These are phyloP conservation scores for Cliona cf. orientalis DNA, from an alignment of 37 sponge, comb jelly and placozoan genomes.

Conservation along the genomic window DNA sequence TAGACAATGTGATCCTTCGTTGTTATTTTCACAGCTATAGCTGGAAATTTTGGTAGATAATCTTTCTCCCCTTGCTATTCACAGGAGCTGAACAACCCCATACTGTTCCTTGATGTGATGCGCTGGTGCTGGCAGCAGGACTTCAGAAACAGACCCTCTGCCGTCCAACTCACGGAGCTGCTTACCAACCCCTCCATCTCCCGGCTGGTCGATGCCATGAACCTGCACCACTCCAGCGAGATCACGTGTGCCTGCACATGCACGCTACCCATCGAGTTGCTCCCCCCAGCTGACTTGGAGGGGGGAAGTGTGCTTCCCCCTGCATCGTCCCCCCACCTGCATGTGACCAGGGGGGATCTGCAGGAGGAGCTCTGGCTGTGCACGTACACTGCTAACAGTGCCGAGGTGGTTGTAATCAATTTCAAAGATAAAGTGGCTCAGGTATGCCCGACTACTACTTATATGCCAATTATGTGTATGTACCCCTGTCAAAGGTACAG, in stretches of 20 bases:
- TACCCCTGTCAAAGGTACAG: too few relatives aligned
- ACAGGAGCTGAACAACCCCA: constrained; percentile 86
- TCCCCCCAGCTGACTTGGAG: constrained; percentile 5
- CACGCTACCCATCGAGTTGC: constrained; percentile 55
- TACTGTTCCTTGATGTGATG: constrained; percentile 80
- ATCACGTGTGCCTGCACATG: constrained; percentile 61
- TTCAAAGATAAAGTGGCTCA: constrained; percentile 58
- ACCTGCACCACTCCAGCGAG: constrained; percentile 7
- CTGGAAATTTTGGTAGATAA: too few relatives aligned
- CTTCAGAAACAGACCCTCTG: constrained; percentile 68
- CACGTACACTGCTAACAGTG: neutral
- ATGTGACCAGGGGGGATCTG: constrained; percentile 63
- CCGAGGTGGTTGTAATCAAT: constrained; percentile 59
- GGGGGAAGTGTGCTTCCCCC: neutral
- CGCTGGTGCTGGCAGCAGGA: constrained; percentile 89
- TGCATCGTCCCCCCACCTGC: constrained; percentile 13
- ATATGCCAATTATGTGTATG: neutral
- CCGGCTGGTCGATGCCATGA: constrained; percentile 35
- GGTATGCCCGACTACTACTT: neutral
- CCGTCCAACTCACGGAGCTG: constrained; percentile 49
- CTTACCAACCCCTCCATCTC: constrained; percentile 42
- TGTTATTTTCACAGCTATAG: too few relatives aligned
- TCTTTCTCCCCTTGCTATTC: too few relatives aligned
- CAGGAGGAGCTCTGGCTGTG: constrained; percentile 84
- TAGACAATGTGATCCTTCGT: too few relatives aligned